Base-by-base conservation (phyloP, 2,888 invertebrate species). In the Mythimna loreyi region DNA sequence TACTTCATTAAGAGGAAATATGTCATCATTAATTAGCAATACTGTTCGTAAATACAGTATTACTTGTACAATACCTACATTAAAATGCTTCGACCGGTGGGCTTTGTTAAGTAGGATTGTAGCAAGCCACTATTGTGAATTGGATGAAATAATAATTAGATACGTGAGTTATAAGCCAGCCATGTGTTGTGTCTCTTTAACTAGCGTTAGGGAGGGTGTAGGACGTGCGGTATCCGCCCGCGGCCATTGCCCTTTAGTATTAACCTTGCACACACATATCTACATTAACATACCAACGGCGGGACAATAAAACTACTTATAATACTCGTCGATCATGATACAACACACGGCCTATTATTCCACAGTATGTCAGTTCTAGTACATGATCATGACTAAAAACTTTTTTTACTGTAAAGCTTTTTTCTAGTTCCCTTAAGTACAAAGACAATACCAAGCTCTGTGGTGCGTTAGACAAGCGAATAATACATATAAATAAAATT, bases 201-300 rank as follows among this genome's bases (percentile, higher is more conserved):
- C 75, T 76, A 71, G 75, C 68, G 74, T 71, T 72, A 80, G 81
- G 80, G 83, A 84, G 85, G 85, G 86, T 84, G 86, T 86, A 89
- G 87, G 88, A 88, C 90, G 88, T 82, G 88, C 83, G 73, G 87
- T 86, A 87, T 89, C 88, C 90, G 89, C 82, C 76, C 78, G 83
- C 83, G 93, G 92, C 75, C 92, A 84, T 86, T 91, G 92, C 90
- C 90, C 93, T 85, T 84, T 75, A 73, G 72, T 82, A 82, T 87
- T 92, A 92, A 92, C 92, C 91, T 92, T 92, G 92, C 87, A 73
- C 83, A 82, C 76, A 82, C 78, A 77, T 80, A 71, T 78, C 66
- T 77, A 83, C 82, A 85, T 85, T 86, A 67, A 58, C 63, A 74
- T 73, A 71, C 63, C 40, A 50, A 60, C 64, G 13, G 52, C 58